Evolutionary conservation across 2,888 invertebrate species (phyloP).

Genomic region (Ichneumon xanthorius): DNA sequence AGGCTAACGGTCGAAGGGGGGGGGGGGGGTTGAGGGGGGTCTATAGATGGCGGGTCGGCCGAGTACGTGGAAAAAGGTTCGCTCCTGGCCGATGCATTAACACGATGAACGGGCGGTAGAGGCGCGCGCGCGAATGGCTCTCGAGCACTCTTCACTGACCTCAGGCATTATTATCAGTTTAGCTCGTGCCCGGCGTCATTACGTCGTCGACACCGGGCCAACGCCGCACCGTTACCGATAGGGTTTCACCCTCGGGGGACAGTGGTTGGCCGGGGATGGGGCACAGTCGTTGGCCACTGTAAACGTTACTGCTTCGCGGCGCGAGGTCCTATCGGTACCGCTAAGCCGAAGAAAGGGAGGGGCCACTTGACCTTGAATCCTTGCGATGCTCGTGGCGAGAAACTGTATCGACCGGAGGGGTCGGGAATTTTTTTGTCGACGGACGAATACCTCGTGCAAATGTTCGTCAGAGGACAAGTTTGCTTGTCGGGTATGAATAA

Average conservation of each 20-base stretch:
- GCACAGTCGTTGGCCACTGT: conserved; percentile 32
- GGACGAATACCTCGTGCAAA: neutral
- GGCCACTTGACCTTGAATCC: neutral
- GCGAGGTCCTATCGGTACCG: neutral
- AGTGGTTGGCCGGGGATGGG: conserved; percentile 28
- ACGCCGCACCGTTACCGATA: conserved; percentile 23
- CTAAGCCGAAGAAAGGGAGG: neutral
- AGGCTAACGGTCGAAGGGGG: conserved; percentile 3
- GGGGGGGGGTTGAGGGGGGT: neutral
- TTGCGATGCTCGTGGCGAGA: neutral
- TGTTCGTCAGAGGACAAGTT: neutral
- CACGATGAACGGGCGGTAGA: conserved; percentile 28
- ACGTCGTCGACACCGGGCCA: conserved; percentile 59
- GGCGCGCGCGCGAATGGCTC: conserved; percentile 21
- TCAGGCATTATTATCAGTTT: conserved; percentile 69
- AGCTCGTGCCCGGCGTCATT: conserved; percentile 67
- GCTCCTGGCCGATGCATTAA: conserved; percentile 48
- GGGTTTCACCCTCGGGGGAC: neutral
- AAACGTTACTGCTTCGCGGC: neutral
- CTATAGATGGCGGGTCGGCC: neutral
- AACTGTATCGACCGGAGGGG: neutral
- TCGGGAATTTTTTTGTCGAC: neutral
- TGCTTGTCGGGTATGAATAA: neutral
- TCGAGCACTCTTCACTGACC: conserved; percentile 61
- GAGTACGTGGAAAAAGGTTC: conserved; percentile 49